These are phyloP conservation scores for Lamprotornis superbus DNA, from an alignment of 2,113 vertebrate genomes.

Conservation along the genomic window DNA sequence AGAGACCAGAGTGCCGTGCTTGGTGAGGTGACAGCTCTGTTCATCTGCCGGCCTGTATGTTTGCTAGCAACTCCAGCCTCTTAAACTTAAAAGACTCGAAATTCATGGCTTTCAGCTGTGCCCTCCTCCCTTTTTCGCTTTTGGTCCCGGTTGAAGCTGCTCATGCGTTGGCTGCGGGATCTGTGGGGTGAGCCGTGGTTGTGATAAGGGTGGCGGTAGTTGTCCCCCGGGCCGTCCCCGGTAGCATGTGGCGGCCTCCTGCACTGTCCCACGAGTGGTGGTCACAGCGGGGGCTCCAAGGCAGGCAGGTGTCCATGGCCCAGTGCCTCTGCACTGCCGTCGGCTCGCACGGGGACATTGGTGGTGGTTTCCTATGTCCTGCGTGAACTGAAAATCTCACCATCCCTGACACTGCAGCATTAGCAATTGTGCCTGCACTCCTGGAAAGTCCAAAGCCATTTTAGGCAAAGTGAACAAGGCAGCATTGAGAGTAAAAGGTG, in stretches of 20 bases:
- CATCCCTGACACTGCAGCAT: accelerated
- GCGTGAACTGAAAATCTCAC: neutral
- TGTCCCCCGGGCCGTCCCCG: accelerated
- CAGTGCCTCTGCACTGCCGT: neutral
- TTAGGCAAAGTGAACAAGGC: neutral
- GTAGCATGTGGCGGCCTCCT: neutral
- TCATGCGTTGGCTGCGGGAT: neutral
- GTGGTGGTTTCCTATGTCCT: neutral
- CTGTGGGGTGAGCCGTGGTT: neutral
- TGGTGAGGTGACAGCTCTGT: neutral
- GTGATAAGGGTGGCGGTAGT: neutral
- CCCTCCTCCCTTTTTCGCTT: neutral
- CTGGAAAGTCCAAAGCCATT: neutral
- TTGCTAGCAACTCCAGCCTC: neutral
- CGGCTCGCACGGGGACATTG: accelerated
- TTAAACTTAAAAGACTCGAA: neutral
- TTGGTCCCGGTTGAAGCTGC: neutral
- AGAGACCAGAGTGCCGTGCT: neutral
- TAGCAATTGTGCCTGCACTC: neutral
- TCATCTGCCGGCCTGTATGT: neutral
- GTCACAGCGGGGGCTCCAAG: neutral
- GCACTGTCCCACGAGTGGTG: accelerated
- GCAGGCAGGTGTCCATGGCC: neutral
- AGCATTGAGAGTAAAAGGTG: neutral
- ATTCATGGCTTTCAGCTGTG: neutral